Percentiles rank a stretch among this genome's conserved stretches.
These are phyloP conservation scores for Lota lota DNA, from an alignment of 2,113 vertebrate species.

Conservation along the genomic window DNA sequence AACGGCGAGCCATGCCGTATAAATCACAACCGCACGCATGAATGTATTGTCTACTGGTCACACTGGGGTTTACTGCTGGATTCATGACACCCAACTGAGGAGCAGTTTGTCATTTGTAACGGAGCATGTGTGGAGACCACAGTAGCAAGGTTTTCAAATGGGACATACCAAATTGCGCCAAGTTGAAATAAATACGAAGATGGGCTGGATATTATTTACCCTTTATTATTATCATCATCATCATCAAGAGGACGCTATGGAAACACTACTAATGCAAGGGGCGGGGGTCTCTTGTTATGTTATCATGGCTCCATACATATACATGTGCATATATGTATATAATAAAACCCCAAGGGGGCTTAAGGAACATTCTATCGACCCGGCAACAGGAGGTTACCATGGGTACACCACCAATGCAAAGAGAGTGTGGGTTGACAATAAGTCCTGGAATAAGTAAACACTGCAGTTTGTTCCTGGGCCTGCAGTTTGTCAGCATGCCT, in stretches of 20 bases:
- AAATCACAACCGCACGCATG: constrained; percentile 19
- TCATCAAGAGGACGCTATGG: too few relatives aligned
- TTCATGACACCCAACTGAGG: constrained; percentile 27
- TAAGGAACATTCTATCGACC: constrained; percentile 38
- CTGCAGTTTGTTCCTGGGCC: constrained; percentile 35
- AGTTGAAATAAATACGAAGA: constrained; percentile 33
- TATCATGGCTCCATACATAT: constrained; percentile 34
- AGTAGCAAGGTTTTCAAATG: constrained; percentile 14
- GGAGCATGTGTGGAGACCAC: constrained; percentile 19
- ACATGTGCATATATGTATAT: constrained; percentile 11
- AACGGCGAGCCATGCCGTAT: constrained; percentile 9
- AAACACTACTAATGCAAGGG: too few relatives aligned
- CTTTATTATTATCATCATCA: too few relatives aligned
- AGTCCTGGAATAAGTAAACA: constrained; percentile 60
- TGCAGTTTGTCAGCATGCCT: constrained; percentile 27
- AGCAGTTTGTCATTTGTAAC: constrained; percentile 23
- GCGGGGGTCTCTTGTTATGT: constrained; percentile 18
- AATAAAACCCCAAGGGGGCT: constrained; percentile 27
- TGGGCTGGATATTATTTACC: constrained; percentile 20
- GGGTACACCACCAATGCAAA: constrained; percentile 29
- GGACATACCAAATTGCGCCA: constrained; percentile 11
- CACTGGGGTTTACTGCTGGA: constrained; percentile 24
- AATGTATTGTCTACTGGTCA: constrained; percentile 12
- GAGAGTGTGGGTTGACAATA: constrained; percentile 50
- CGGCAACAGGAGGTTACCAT: constrained; percentile 35